Base-by-base conservation (phyloP, 2,888 invertebrate species). In the Petrophora chlorosata region DNA sequence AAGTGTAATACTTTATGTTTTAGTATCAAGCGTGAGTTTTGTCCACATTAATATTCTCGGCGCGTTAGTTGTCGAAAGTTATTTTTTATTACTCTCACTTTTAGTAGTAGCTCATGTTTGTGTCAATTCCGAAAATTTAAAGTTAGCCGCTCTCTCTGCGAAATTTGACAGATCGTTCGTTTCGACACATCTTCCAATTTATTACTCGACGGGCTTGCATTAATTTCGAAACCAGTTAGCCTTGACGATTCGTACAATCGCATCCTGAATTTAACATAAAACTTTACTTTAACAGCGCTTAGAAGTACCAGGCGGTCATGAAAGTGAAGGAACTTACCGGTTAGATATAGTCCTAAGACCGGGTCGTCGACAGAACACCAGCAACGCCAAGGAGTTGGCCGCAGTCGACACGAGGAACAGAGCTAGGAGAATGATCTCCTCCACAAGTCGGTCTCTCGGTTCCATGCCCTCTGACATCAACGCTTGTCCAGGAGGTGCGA, bases 271-370 rank as follows among this genome's bases (percentile, higher is more conserved):
- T 43, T 40, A 45, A 34, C 14, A 16, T 34, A 9, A 39, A 33
- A n/a, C n/a, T n/a, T n/a, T n/a, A n/a, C 5, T 34, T 38, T 17
- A 10, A n/a, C 10, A 33, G 2, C 5, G 42, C 36, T 49, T 41
- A 40, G 38, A 43, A 40, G 53, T 59, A 56, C 56, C 40, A 61
- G 55, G 45, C 36, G 30, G 14, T 4, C 14, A 53, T 55, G 23
- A 51, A 52, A 13, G 34, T 16, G 17, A 32, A 41, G 44, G 30
- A 70, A 76, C 91, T 87, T 85, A 95, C 95, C 94, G 92, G 91
- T 96, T 95, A 48, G 95, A 95, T 65, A 95, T 93, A 59, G 95
- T 95, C 70, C 95, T 91, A 35, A 95, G 87, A 34, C 94, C 93
- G 38, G 95, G 93, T 61, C 94, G 91, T 66, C 93, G 91, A 76